Evolutionary conservation across 2,113 vertebrate genomes (phyloP).

Genomic region (Eurystomus gularis): DNA sequence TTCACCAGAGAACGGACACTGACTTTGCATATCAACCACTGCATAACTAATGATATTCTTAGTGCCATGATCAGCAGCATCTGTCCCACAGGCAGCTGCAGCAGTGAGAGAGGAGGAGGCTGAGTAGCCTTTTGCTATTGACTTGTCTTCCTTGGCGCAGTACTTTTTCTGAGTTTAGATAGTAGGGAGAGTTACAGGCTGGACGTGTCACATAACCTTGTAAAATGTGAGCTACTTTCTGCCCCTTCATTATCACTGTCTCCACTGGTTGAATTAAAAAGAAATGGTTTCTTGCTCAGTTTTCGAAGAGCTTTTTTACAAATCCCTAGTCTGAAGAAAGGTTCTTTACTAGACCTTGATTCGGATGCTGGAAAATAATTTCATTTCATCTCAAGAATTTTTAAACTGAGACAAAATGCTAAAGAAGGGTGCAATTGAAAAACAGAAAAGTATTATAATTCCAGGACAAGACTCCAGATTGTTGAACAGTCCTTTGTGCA

Average conservation of each 20-base stretch:
- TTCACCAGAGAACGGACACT: not conserved
- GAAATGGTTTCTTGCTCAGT: not conserved
- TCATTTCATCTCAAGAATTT: not conserved
- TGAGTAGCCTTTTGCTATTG: not conserved
- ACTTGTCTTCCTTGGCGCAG: not conserved
- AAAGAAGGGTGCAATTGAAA: not conserved
- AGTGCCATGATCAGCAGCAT: not conserved
- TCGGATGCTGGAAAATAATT: not conserved
- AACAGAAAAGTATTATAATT: not conserved
- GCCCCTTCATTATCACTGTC: not conserved
- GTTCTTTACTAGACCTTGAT: not conserved
- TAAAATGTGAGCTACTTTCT: not conserved
- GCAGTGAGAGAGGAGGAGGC: not conserved
- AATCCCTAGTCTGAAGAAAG: not conserved
- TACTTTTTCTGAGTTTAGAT: not conserved
- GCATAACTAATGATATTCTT: not conserved
- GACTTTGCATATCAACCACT: not conserved
- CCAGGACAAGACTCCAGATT: not conserved
- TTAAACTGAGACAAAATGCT: not conserved
- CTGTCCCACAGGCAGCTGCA: not conserved
- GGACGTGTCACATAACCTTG: not conserved
- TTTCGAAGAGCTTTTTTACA: not conserved
- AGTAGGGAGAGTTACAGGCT: not conserved
- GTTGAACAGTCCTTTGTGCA: not conserved
- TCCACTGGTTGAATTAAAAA: not conserved